A percentile compares a stretch with the other conserved stretches of the same genome.
Evolutionary conservation across 2,888 invertebrate species (phyloP).

Genomic region (Cetonia aurata): DNA sequence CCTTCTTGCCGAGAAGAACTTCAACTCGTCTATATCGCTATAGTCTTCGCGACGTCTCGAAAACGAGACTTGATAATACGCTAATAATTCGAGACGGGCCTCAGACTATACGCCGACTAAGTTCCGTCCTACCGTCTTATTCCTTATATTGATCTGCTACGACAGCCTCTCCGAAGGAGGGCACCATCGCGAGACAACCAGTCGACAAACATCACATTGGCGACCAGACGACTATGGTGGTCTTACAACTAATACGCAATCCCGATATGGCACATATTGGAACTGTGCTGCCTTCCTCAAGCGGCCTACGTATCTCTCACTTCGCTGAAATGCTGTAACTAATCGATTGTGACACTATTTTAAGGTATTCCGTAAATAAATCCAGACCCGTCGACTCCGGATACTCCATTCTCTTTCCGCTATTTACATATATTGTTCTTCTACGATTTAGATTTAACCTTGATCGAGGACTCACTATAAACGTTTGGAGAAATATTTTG

Average conservation of each 20-base stretch:
- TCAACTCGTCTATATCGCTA: no score
- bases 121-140: neutral
- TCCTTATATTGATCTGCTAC: conserved; percentile 12
- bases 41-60: neutral
- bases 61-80: conserved; percentile 25
- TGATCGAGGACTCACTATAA: no score
- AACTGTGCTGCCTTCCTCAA: conserved; percentile 5
- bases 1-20: conserved; percentile 1
- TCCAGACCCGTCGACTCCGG: conserved; percentile 35
- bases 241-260: neutral
- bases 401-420: conserved; percentile 27
- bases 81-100: conserved; percentile 26
- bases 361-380: conserved; percentile 36
- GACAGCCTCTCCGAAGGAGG: neutral
- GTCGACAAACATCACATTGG: neutral
- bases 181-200: conserved; percentile 6
- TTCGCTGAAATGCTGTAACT: conserved; percentile 23
- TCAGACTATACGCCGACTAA: neutral
- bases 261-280: neutral
- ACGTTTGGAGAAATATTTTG: no score
- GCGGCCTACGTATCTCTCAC: conserved; percentile 20
- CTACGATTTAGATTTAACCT: conserved; percentile 24
- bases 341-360: conserved; percentile 41
- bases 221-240: conserved; percentile 1
- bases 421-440: conserved; percentile 24